Evolutionary conservation across 2,888 invertebrate species (phyloP).

Genomic region (Aleiodes leptofemur): DNA sequence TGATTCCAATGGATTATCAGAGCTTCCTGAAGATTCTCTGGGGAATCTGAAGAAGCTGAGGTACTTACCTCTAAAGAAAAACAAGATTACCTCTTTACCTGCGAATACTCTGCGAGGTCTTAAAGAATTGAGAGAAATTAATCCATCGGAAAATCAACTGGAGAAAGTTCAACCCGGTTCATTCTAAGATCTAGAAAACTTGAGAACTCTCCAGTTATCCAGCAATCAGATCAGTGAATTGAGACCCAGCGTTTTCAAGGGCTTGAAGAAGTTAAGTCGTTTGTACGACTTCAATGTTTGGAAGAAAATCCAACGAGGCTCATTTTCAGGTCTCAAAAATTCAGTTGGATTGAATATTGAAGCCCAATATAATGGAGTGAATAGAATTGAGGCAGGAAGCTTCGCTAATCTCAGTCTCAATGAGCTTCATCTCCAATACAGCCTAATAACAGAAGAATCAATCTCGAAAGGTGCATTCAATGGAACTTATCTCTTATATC

Average conservation of each 20-base stretch:
- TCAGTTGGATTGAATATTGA: conserved; percentile 69
- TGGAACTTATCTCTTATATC: too few relatives aligned
- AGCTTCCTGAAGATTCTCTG: conserved; percentile 55
- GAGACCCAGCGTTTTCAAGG: conserved; percentile 69
- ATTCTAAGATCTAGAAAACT: conserved; percentile 51
- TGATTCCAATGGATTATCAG: conserved; percentile 53
- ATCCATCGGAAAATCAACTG: conserved; percentile 49
- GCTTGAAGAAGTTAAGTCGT: conserved; percentile 69
- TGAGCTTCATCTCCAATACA: too few relatives aligned
- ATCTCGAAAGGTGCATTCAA: too few relatives aligned
- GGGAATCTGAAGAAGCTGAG: conserved; percentile 49
- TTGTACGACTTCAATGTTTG: conserved; percentile 73
- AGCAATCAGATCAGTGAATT: conserved; percentile 60
- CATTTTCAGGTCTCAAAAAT: conserved; percentile 70
- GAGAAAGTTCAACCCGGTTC: conserved; percentile 44
- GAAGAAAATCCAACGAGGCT: conserved; percentile 67
- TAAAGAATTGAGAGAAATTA: conserved; percentile 48
- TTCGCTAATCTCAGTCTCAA: conserved; percentile 62
- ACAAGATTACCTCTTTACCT: conserved; percentile 33
- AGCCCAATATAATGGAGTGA: conserved; percentile 73
- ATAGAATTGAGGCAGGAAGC: conserved; percentile 70
- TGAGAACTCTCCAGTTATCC: conserved; percentile 55
- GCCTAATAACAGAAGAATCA: too few relatives aligned
- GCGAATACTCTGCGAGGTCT: conserved; percentile 45
- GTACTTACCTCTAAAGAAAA: conserved; percentile 18